Percentiles rank a stretch among this genome's conserved stretches.
Evolutionary conservation across 2,888 invertebrate genomes (phyloP).

Genomic region (Julus scandinavius): DNA sequence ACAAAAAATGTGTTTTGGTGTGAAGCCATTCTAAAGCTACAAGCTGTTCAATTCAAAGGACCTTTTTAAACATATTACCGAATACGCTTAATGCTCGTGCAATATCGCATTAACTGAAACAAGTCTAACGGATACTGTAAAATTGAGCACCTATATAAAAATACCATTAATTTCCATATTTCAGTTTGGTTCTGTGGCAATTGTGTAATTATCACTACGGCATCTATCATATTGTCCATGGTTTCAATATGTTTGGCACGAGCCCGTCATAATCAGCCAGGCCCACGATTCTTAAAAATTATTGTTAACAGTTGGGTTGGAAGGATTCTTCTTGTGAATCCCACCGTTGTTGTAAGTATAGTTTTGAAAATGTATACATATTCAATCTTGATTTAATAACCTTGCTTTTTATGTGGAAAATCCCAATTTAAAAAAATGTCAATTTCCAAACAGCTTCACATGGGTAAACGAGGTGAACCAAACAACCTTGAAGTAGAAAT

Average conservation of each 20-base stretch:
- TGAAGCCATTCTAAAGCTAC: too few relatives aligned
- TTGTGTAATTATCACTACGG: slow-evolving; percentile 48
- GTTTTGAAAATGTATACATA: background rate
- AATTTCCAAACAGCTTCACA: slow-evolving; percentile 9
- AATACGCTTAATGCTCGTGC: too few relatives aligned
- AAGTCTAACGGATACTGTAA: too few relatives aligned
- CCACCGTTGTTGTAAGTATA: background rate
- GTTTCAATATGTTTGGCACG: slow-evolving; percentile 45
- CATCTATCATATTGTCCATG: slow-evolving; percentile 43
- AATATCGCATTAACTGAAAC: too few relatives aligned
- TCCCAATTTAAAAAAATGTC: background rate
- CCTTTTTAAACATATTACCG: too few relatives aligned
- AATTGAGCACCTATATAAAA: background rate
- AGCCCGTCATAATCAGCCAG: slow-evolving; percentile 21
- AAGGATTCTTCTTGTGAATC: slow-evolving; percentile 45
- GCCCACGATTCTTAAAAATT: slow-evolving; percentile 15
- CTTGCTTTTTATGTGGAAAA: background rate
- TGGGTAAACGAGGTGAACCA: background rate
- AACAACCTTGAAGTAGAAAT: slow-evolving; percentile 49
- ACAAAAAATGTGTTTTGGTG: too few relatives aligned
- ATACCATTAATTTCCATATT: background rate
- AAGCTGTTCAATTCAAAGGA: too few relatives aligned
- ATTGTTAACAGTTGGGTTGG: slow-evolving; percentile 51
- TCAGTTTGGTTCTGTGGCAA: slow-evolving; percentile 52
- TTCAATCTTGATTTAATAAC: background rate